Evolutionary conservation across 1,140 invertebrate species (phyloP), one percentile per base, ranked within the genome.

Genomic region (Antheraea mylitta): DNA sequence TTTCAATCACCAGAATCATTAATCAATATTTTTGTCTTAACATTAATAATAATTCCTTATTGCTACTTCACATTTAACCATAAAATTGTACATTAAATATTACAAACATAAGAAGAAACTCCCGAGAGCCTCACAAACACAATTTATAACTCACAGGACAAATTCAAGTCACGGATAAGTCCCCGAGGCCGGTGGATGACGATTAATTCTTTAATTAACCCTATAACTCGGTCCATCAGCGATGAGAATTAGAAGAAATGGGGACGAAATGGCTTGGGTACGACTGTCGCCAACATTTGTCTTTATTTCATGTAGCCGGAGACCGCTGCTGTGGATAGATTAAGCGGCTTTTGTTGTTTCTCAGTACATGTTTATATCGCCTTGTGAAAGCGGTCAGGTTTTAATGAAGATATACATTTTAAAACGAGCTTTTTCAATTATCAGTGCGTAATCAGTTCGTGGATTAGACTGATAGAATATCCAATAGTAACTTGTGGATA

Each of bases 181-280:
- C 72, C 73, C 71, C 63, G 58, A 66, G 65, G 71, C 71, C 74
- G 72, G 69, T 63, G 74, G 68, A 64, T 65, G 38, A 65, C 74
- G 74, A 80, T 80, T 80, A 81, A 85, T 87, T 85, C 78, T 86
- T 84, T 86, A 88, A 88, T 88, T 85, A 87, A 85, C 85, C 82
- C 78, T 71, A 71, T 73, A 74, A 18, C 68, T 45, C 73, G 72
- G 69, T 73, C 70, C 74, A 71, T 65, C 74, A 69, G 68, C 66
- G 73, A 60, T 67, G 71, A 70, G 79, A 83, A 88, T 85, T 85
- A 88, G 77, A 81, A 79, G 77, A 78, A 78, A 81, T 76, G 71
- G 77, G 68, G 76, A 74, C 76, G 74, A 82, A 76, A 86, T 80
- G 82, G 78, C 80, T 74, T 73, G 60, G 72, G 64, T 71, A 59